A percentile compares a stretch with the other conserved stretches of the same genome.
phyloP scores from a whole-genome alignment of 2,113 vertebrate species.

The Orycteropus afer region DNA sequence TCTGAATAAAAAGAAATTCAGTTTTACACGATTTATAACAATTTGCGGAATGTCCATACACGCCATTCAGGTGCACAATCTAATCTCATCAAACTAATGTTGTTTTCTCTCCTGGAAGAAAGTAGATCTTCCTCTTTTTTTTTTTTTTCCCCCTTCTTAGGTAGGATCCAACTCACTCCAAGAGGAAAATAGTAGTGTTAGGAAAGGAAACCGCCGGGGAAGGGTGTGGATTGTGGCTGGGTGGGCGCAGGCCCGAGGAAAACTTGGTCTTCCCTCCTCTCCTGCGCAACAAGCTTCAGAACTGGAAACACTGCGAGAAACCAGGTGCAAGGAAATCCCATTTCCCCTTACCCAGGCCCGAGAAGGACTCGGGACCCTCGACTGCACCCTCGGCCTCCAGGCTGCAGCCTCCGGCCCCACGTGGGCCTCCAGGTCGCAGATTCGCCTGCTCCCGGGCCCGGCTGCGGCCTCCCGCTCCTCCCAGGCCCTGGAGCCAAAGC shows the following conservation, averaged over 20 bases:
- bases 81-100: slow-evolving; percentile 68
- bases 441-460: neutral
- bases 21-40: slow-evolving; percentile 74
- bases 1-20: slow-evolving; percentile 78
- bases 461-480: neutral
- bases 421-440: neutral
- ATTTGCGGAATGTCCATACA: slow-evolving; percentile 74
- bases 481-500: neutral
- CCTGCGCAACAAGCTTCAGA: neutral
- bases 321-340: slow-evolving; percentile 59
- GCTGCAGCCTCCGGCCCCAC: neutral
- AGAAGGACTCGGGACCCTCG: neutral
- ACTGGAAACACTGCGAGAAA: neutral
- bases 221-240: neutral
- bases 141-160: slow-evolving; percentile 23
- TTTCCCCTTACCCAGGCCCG: neutral
- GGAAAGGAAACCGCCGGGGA: neutral
- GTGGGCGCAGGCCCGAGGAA: neutral
- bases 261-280: neutral
- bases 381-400: neutral
- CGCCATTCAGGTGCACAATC: slow-evolving; percentile 74
- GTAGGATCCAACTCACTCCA: slow-evolving; percentile 29
- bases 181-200: neutral
- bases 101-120: slow-evolving; percentile 30
- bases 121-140: neutral